Base-by-base conservation (phyloP, 2,113 vertebrate species). In the Galeopterus variegatus region DNA sequence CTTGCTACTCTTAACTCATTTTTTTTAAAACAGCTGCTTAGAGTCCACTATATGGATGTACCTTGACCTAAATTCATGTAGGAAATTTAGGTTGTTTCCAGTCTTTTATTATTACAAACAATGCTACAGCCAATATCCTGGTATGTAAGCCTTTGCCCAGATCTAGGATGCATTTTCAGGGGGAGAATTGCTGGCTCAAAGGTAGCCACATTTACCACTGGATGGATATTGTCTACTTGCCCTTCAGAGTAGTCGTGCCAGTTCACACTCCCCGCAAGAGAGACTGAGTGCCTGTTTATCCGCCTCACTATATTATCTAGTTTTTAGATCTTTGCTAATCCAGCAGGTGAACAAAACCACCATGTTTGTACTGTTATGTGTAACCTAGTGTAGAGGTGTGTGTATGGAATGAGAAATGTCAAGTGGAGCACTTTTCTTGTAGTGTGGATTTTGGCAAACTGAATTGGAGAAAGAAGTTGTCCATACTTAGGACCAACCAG, bases 91-190 rank as follows among this genome's bases (percentile, higher is more conserved):
- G 69, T 24, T 18, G 4, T 41, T 54, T 72, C 19, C 23, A 18
- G 75, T 50, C 65, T 92, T 24, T 14, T 54, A 9, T 21, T 36
- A 7, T 72, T 54, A 28, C n/a, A 64, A 1, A 28, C 6, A 4
- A 1, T 2, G 50, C n/a, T 21, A 0, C 8, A 2, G 58, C 26
- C 36, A 10, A 8, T 21, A 8, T 21, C 33, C 36, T 62, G 50
- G 12, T 24, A 0, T 28, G 6, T 5, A 18, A 26, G 73, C 24
- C 9, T 56, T 33, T n/a, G 75, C 52, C 62, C 5, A 6, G 62
- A 12, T 28, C 28, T 6, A 31, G 9, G 26, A 21, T 3, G 4
- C 2, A 23, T 26, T 45, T 73, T 60, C 26, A 15, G 33, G 41
- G 86, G 33, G 45, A 84, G 52, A 28, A 10, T 11, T 56, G 41